Conservation (phyloP, 1,140 invertebrate genomes). For the Antheraea mylitta region DNA sequence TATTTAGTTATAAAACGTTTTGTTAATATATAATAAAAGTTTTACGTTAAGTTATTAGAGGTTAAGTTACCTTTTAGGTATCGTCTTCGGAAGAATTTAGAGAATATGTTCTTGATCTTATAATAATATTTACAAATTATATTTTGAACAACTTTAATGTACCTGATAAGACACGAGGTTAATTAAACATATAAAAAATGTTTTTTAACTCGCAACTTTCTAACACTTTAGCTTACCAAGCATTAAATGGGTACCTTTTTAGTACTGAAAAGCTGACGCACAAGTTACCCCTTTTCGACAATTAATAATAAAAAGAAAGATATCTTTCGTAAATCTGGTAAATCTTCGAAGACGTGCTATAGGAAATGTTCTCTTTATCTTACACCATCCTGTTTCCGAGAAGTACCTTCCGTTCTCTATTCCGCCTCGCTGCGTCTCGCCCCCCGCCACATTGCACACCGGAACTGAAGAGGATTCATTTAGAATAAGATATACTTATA, state of each 20-base stretch:
- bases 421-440: constrained; percentile 56
- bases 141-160: too few species aligned
- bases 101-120: too few species aligned
- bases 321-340: constrained; percentile 52
- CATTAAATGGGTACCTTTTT: background rate
- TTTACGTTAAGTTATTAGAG: too few species aligned
- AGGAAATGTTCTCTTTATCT: constrained; percentile 77
- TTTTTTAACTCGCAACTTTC: too few species aligned
- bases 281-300: background rate
- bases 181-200: too few species aligned
- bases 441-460: constrained; percentile 55
- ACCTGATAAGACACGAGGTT: too few species aligned
- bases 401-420: constrained; percentile 55
- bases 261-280: background rate
- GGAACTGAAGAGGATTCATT: constrained; percentile 61
- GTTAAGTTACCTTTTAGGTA: too few species aligned
- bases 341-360: constrained; percentile 67
- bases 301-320: background rate
- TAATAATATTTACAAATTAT: too few species aligned
- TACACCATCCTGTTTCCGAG: constrained; percentile 72
- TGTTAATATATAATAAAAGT: too few species aligned
- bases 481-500: constrained; percentile 44
- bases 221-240: too few species aligned
- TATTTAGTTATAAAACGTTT: too few species aligned
- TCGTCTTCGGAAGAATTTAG: too few species aligned